phyloP scores from a whole-genome alignment of 2,113 vertebrate species.

The Oreochromis aureus region DNA sequence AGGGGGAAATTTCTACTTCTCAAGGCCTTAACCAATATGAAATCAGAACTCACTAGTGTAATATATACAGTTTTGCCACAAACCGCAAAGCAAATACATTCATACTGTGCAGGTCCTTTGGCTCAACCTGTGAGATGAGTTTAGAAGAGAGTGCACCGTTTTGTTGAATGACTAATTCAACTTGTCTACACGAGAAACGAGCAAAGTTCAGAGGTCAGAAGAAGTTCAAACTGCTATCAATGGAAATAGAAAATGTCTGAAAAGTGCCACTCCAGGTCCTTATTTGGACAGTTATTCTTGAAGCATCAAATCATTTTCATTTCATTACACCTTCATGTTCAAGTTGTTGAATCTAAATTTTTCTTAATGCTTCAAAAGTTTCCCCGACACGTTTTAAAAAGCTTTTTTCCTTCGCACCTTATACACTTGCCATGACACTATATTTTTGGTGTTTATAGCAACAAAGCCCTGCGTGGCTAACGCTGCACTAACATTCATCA shows the following conservation, averaged over 20 bases:
- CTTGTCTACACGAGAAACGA: neutral
- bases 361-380: neutral
- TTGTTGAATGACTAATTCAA: neutral
- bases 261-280: neutral
- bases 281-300: neutral
- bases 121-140: neutral
- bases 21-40: neutral
- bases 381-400: neutral
- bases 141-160: neutral
- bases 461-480: neutral
- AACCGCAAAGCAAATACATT: neutral
- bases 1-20: accelerated
- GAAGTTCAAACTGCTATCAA: neutral
- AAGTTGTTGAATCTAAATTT: neutral
- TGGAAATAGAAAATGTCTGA: neutral
- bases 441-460: neutral
- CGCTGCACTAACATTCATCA: neutral
- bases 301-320: neutral
- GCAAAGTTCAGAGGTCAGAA: neutral
- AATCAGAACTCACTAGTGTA: accelerated
- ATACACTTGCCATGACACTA: neutral
- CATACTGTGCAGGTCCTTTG: neutral
- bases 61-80: accelerated
- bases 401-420: neutral
- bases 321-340: neutral